These are phyloP conservation scores for Periophthalmus magnuspinnatus DNA, from an alignment of 2,797 vertebrate genomes.

Conservation along the genomic window DNA sequence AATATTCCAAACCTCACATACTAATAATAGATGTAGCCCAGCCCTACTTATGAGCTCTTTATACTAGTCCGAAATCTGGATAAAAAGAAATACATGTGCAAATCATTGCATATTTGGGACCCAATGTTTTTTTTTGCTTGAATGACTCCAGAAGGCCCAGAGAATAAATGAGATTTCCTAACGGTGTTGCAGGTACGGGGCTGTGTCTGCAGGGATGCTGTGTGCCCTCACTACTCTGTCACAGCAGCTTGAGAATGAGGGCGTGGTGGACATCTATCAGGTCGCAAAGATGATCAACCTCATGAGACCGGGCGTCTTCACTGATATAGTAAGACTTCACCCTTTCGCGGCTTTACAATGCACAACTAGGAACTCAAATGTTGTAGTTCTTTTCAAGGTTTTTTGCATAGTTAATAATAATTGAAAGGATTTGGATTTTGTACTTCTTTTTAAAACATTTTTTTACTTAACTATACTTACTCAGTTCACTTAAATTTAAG, in stretches of 20 bases:
- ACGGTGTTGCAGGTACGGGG: slow-evolving; percentile 84
- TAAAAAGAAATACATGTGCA: not conserved
- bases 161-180: not conserved
- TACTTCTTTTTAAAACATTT: too few species aligned
- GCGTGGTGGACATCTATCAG: slow-evolving; percentile 96
- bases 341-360: not conserved
- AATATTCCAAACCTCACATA: too few species aligned
- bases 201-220: slow-evolving; percentile 92
- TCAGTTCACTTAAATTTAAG: too few species aligned
- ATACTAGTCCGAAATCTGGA: not conserved
- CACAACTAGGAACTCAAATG: not conserved
- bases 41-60: too few species aligned
- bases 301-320: slow-evolving; percentile 98
- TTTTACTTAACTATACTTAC: too few species aligned
- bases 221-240: slow-evolving; percentile 96
- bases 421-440: too few species aligned
- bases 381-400: too few species aligned
- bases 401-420: too few species aligned
- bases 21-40: too few species aligned
- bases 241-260: slow-evolving; percentile 97
- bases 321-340: slow-evolving; percentile 85
- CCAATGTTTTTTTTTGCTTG: not conserved
- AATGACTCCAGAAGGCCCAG: slow-evolving; percentile 2
- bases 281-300: slow-evolving; percentile 99
- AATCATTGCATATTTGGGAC: too few species aligned